Percentiles rank a stretch among this genome's conserved stretches.
Conservation (phyloP, 2,797 vertebrate genomes). For the Bradypodion ventrale region DNA sequence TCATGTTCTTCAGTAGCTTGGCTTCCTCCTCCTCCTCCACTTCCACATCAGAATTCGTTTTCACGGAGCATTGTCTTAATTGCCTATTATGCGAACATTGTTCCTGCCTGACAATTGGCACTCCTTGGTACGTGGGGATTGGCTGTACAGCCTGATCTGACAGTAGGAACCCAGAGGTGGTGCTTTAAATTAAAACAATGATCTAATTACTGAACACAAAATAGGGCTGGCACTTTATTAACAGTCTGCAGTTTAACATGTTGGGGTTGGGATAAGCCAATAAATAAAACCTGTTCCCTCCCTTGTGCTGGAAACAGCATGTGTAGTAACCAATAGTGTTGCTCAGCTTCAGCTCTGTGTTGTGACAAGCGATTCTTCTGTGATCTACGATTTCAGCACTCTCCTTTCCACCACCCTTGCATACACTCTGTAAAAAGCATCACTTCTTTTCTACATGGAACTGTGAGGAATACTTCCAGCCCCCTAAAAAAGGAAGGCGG, state of each 20-base stretch:
- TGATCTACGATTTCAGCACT: neutral
- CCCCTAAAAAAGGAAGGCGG: neutral
- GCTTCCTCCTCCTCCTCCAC: neutral
- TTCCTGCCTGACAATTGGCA: constrained; percentile 41
- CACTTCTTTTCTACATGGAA: constrained; percentile 4
- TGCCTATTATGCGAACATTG: constrained; percentile 49
- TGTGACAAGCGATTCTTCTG: constrained; percentile 11
- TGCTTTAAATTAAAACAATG: constrained; percentile 33
- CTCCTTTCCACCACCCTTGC: neutral
- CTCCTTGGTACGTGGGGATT: constrained; percentile 14
- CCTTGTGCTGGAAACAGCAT: neutral
- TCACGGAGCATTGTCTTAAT: constrained; percentile 57
- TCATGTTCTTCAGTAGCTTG: constrained; percentile 26
- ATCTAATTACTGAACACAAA: constrained; percentile 32
- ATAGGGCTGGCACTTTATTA: constrained; percentile 28
- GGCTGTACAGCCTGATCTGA: constrained; percentile 21
- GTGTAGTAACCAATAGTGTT: constrained; percentile 19
- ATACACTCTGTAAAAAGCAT: neutral
- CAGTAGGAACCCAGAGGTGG: constrained; percentile 40
- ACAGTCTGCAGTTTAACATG: constrained; percentile 55
- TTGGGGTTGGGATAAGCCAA: constrained; percentile 43
- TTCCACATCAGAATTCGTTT: constrained; percentile 40
- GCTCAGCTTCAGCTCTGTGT: neutral
- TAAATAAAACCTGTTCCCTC: constrained; percentile 56
- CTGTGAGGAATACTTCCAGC: constrained; percentile 9